Base-by-base conservation (phyloP, 1,140 invertebrate species). In the Phortica variegata region DNA sequence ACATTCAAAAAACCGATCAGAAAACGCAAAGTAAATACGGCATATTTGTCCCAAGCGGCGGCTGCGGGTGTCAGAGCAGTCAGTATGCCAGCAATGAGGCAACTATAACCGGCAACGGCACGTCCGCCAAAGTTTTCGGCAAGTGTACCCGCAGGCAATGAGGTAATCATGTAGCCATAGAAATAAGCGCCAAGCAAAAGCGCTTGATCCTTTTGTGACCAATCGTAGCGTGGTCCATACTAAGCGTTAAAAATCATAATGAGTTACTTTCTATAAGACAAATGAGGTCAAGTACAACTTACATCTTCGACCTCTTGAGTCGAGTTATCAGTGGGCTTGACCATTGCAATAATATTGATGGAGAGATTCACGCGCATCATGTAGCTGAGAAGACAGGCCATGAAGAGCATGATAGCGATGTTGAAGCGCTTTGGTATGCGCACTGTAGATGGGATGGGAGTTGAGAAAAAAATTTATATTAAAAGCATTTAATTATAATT, bases 361-460 rank as follows among this genome's bases (percentile, higher is more conserved):
- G 86, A 87, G 60, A 88, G 81, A 77, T 88, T 88, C 12, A 86
- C 85, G 42, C 86, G 79, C 43, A 88, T 80, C 73, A 87, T 85
- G 62, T 88, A 88, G 5, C 82, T 83, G 37, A 87, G 81, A 78
- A 87, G 86, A 47, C 85, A 86, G 23, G 85, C 84, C 21, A 84
- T 78, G 53, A 88, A 88, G 59, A 88, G 76, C 81, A 88, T 83
- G 2, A 85, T 70, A n/a, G 82, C 86, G 21, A 88, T 43, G 20
- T 71, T 74, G n/a, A 74, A 18, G 43, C 71, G 66, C 52, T 74
- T 74, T 20, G 71, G 71, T 47, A 74, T 60, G 46, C 60, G 56
- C 36, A 69, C 71, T 74, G 60, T 29, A 34, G 51, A 44, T 31
- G 7, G 29, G 7, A 8, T 8, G 29, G n/a, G n/a, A 31, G n/a